Percentiles rank a stretch among this genome's conserved stretches.
phyloP scores from a whole-genome alignment of 2,888 invertebrate species.

The Scaptomyza reducta region DNA sequence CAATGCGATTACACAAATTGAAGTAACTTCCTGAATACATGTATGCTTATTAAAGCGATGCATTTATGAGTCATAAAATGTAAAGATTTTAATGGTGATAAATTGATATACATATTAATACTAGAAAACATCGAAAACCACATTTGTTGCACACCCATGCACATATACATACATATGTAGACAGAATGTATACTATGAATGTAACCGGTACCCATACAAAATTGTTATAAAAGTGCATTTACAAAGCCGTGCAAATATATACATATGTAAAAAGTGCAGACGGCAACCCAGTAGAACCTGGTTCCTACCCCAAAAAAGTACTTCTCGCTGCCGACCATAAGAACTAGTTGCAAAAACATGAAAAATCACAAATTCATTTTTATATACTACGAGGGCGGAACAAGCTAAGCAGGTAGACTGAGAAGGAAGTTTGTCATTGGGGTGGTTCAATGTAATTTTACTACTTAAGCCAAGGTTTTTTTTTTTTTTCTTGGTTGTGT shows the following conservation, averaged over 20 bases:
- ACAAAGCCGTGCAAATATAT: conserved; percentile 3
- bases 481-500: background rate
- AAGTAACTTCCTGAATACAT: background rate
- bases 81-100: conserved; percentile 8
- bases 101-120: conserved; percentile 1
- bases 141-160: conserved; percentile 16
- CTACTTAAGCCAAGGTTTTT: background rate
- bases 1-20: background rate
- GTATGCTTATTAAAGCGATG: conserved; percentile 3
- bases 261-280: conserved; percentile 12
- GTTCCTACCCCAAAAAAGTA: conserved; percentile 8
- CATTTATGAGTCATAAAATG: conserved; percentile 15
- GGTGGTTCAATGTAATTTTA: conserved; percentile 11
- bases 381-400: conserved; percentile 4
- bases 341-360: conserved; percentile 18
- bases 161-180: conserved; percentile 2
- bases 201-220: conserved; percentile 7
- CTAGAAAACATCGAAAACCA: conserved; percentile 2
- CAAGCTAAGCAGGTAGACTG: conserved; percentile 7
- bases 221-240: conserved; percentile 8
- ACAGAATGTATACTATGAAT: background rate
- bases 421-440: background rate
- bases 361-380: conserved; percentile 4
- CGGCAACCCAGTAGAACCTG: conserved; percentile 18
- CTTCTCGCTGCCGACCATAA: conserved; percentile 2